phyloP scores from a whole-genome alignment of 1,140 invertebrate genomes.

The Catajapyx aquilonaris region DNA sequence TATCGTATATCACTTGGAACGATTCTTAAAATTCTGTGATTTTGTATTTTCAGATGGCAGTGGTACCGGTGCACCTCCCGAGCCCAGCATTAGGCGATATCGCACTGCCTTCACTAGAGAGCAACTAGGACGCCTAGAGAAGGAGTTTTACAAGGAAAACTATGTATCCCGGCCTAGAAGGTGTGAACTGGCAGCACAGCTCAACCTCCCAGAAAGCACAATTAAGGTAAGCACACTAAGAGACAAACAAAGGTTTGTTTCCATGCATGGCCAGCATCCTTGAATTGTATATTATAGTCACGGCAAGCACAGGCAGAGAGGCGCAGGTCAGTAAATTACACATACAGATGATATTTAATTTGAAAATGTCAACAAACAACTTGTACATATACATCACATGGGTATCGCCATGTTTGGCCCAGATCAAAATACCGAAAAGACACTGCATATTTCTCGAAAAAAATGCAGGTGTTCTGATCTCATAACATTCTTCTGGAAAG shows the following conservation, averaged over 20 bases:
- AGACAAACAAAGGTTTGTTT: conserved; percentile 1
- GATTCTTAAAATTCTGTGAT: no score
- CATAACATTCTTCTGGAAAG: neutral
- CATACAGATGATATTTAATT: no score
- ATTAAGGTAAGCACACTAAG: conserved; percentile 62
- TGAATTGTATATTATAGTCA: neutral
- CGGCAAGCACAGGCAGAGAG: neutral
- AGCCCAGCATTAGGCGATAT: conserved; percentile 65
- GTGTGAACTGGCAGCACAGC: conserved; percentile 82
- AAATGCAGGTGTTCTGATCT: no score
- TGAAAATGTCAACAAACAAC: no score
- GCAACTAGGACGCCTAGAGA: conserved; percentile 81
- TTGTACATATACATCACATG: no score
- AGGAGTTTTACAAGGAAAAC: conserved; percentile 93
- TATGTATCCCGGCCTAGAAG: conserved; percentile 87
- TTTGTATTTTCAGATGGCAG: neutral
- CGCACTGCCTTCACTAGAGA: conserved; percentile 94
- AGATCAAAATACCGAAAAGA: no score
- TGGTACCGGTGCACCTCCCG: conserved; percentile 11
- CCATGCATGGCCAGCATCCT: no score
- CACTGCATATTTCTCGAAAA: neutral
- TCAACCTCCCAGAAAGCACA: conserved; percentile 88
- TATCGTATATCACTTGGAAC: no score
- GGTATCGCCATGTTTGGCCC: no score
- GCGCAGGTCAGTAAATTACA: neutral